Evolutionary conservation across 23 tunicate species (phyloP).

Genomic region (Phallusia fumigata): DNA sequence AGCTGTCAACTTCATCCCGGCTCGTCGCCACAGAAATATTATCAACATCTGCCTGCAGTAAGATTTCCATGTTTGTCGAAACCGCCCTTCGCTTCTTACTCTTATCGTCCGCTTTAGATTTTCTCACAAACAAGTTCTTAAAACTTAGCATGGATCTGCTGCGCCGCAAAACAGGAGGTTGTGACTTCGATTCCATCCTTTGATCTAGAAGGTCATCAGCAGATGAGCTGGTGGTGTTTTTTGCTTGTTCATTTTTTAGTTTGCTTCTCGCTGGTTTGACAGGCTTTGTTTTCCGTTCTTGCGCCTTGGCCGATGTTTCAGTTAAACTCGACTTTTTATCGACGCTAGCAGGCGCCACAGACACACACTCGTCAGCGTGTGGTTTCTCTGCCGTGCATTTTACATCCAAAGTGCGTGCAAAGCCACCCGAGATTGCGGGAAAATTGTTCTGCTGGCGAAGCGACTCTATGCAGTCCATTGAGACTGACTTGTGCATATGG

Average conservation of each 20-base stretch:
- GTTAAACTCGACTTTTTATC: neutral
- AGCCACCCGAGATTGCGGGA: neutral
- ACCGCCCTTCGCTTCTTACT: neutral
- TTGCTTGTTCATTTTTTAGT: neutral
- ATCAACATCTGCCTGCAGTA: neutral
- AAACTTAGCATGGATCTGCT: conserved; percentile 29
- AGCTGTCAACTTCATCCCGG: neutral
- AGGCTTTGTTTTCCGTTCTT: conserved; percentile 7
- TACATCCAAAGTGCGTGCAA: neutral
- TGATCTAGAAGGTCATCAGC: neutral
- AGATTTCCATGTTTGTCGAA: neutral
- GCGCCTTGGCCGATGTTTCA: neutral
- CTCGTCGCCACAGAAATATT: neutral
- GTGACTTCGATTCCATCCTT: neutral
- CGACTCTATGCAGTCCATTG: conserved; percentile 20
- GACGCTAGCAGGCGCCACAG: neutral
- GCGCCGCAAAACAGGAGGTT: conserved; percentile 17
- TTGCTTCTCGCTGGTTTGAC: conserved; percentile 22
- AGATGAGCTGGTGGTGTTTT: neutral
- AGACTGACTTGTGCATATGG: conserved; percentile 4
- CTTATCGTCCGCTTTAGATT: neutral
- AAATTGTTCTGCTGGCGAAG: neutral
- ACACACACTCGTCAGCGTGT: neutral
- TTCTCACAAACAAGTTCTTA: conserved; percentile 33
- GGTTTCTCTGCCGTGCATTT: neutral